phyloP scores from a whole-genome alignment of 92 coral and sea anemone genomes.

The Ricordea florida region DNA sequence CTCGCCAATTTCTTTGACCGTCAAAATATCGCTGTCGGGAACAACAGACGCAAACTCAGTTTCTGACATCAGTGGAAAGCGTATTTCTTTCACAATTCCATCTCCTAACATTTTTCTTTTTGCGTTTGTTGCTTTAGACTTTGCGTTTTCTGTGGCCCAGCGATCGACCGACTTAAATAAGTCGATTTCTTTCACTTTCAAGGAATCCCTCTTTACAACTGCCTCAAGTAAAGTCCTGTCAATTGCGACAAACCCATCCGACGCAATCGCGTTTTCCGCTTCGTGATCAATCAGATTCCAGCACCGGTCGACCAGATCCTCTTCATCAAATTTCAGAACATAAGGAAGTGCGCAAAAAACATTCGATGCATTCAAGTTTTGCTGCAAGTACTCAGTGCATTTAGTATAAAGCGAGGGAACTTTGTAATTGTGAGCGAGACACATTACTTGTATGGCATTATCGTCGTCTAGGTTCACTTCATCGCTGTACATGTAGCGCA shows the following conservation, averaged over 20 bases:
- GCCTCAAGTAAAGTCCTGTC: constrained; percentile 16
- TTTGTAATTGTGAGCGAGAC: constrained; percentile 69
- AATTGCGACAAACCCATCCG: constrained; percentile 39
- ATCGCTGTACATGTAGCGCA: constrained; percentile 69
- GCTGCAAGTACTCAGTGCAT: constrained; percentile 54
- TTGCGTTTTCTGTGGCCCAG: background rate
- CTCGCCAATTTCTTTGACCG: background rate
- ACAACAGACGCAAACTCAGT: background rate
- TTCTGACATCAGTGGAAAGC: background rate
- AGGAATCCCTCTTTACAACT: constrained; percentile 39
- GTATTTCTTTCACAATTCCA: background rate
- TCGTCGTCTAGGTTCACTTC: constrained; percentile 62
- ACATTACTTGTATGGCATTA: constrained; percentile 70
- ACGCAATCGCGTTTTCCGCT: constrained; percentile 54
- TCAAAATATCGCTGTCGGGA: background rate
- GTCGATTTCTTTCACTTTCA: constrained; percentile 35
- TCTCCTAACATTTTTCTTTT: background rate
- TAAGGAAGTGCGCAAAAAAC: constrained; percentile 61
- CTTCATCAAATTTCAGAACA: constrained; percentile 59
- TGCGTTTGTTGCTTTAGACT: too few species aligned
- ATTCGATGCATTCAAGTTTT: constrained; percentile 56
- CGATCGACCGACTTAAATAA: constrained; percentile 51
- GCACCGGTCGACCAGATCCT: constrained; percentile 52
- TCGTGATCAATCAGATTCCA: constrained; percentile 65
- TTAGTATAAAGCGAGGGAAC: constrained; percentile 56